A percentile compares a stretch with the other conserved stretches of the same genome.
Evolutionary conservation across 1,140 invertebrate genomes (phyloP).

Genomic region (Spodoptera frugiperda): DNA sequence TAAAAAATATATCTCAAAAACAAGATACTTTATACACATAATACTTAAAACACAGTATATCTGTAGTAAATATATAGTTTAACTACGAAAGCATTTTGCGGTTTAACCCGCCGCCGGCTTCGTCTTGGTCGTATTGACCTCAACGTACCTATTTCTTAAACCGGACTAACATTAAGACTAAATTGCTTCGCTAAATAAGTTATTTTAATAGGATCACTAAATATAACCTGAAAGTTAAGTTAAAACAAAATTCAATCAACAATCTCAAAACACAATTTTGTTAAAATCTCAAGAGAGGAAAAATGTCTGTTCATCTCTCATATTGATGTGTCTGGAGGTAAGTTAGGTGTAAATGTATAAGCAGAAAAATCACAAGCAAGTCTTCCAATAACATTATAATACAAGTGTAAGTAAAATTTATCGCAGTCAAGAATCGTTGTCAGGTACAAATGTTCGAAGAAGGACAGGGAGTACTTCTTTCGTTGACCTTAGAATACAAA

Average conservation of each 20-base stretch:
- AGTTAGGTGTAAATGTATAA: not conserved
- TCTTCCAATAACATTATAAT: not conserved
- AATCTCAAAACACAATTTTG: not conserved
- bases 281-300: not conserved
- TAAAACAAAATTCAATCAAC: too few relatives aligned
- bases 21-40: too few relatives aligned
- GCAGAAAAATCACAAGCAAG: not conserved
- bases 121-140: conserved; percentile 17
- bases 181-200: conserved; percentile 35
- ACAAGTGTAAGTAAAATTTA: conserved; percentile 8
- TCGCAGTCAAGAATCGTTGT: conserved; percentile 38
- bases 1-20: too few relatives aligned
- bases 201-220: not conserved
- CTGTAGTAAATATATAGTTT: conserved; percentile 11
- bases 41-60: not conserved
- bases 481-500: conserved; percentile 64
- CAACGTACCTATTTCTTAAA: conserved; percentile 16
- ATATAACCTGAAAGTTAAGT: too few relatives aligned
- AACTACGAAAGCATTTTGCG: conserved; percentile 11
- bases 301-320: too few relatives aligned
- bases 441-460: conserved; percentile 60
- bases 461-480: conserved; percentile 63
- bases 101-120: conserved; percentile 30
- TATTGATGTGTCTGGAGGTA: too few relatives aligned
- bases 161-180: conserved; percentile 4